Evolutionary conservation across 2,888 invertebrate species (phyloP), one percentile per base, ranked within the genome.

Genomic region (Ypsolopha sequella): DNA sequence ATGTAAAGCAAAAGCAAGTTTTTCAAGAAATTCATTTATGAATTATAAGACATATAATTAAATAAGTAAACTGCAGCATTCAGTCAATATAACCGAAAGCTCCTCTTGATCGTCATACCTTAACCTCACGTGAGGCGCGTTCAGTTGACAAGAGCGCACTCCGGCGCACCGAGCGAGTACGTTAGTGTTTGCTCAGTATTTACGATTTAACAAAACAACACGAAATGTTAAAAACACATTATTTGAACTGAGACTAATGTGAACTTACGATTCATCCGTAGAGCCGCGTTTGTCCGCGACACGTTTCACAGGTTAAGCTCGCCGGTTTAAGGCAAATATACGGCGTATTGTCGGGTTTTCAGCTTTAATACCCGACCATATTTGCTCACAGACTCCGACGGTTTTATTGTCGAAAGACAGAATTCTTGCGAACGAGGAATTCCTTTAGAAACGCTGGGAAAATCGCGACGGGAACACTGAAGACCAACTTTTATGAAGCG

Each of bases 191-290:
- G 79, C 70, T 68, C 80, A 81, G 81, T 80, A 78, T 86, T 85
- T 86, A 86, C 84, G 85, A 85, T 85, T 80, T 80, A 81, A 85
- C 86, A 84, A 86, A 86, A 86, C 86, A 85, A 84, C 81, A 80
- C 74, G 82, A 82, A 81, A 85, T 81, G 85, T 86, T 85, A 82
- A 86, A 85, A 85, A 85, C 86, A 85, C 82, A 84, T 84, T 84
- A 84, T 84, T 84, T 84, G 85, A 68, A 74, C 70, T 85, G 86
- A 76, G 85, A 86, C 86, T 81, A 86, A 86, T 85, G 82, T 73
- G 75, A 70, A 72, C 78, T 79, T 78, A 80, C 75, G 80, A 80
- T 80, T 73, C 76, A 67, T 73, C 65, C 71, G 74, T 68, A 62
- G 60, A 57, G 57, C 61, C 60, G 67, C 80, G 74, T 86, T 85